Base-by-base conservation (phyloP, 1,140 invertebrate species). In the Ceratina australensis region DNA sequence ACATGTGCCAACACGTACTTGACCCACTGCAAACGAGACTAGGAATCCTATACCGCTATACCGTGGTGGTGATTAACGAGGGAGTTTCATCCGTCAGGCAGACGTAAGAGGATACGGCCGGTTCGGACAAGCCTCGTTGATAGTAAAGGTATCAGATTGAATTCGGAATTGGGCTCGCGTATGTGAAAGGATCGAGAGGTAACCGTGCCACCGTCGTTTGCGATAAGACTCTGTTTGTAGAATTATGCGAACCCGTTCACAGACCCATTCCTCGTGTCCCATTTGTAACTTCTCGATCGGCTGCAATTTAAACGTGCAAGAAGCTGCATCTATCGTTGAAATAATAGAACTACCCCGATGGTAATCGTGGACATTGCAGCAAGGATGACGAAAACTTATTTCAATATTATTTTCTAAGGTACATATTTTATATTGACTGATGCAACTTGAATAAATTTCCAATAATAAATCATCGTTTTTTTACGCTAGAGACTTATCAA, bases 51-150 rank as follows among this genome's bases (percentile, higher is more conserved):
- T 75, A 66, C 22, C 24, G 66, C 33, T 42, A 42, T 42, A 83
- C 50, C 59, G 33, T 63, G 22, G n/a, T n/a, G n/a, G 28, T 76
- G 66, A 80, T 75, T 79, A 83, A 59, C 77, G 52, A 75, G 68
- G 50, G n/a, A 54, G 50, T 72, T 68, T 67, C 72, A 59, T 42
- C 20, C 57, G 63, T 57, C 60, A 63, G 59, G 5, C 52, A 59
- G 81, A 56, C 61, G 69, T 82, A 50, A 54, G 65, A 57, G 57
- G 67, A 78, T 60, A 71, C 60, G n/a, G 59, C 66, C 49, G 65
- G 81, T 74, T 79, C 50, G 65, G 26, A 10, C 24, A 47, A 57
- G 28, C 50, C 49, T 8, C 24, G n/a, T 52, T 52, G 49, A n/a
- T 28, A 22, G 54, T 52, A 68, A 77, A 81, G 65, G 76, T 59